A percentile compares a stretch with the other conserved stretches of the same genome.
These are phyloP conservation scores for Athalia circularis DNA, from an alignment of 2,888 invertebrate genomes.

Conservation along the genomic window DNA sequence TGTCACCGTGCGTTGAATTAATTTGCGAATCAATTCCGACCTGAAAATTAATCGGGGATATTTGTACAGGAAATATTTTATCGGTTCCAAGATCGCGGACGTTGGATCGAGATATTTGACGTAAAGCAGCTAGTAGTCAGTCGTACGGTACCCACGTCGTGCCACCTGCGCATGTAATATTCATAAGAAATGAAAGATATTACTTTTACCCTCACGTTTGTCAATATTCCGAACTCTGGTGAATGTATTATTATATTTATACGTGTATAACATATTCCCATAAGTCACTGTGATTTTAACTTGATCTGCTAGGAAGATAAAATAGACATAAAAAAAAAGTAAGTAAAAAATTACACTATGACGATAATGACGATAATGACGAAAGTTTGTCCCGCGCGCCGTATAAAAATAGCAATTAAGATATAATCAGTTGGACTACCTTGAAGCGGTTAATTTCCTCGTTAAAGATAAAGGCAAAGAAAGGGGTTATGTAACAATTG, in stretches of 20 bases:
- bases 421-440: too few species aligned
- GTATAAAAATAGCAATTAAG: too few species aligned
- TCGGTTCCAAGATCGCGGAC: not conserved
- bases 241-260: too few species aligned
- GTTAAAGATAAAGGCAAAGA: too few species aligned
- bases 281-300: constrained; percentile 20
- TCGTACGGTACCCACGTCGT: not conserved
- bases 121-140: not conserved
- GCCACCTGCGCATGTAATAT: constrained; percentile 6
- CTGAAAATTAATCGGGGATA: not conserved
- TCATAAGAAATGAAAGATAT: constrained; percentile 16
- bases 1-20: not conserved
- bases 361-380: too few species aligned
- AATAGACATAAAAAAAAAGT: too few species aligned
- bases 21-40: not conserved
- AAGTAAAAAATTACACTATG: too few species aligned
- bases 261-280: not conserved
- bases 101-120: not conserved
- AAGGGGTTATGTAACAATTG: too few species aligned
- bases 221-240: not conserved
- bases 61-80: not conserved
- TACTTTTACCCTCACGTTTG: constrained; percentile 4
- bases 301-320: too few species aligned
- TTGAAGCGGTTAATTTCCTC: too few species aligned
- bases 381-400: too few species aligned